phyloP scores from a whole-genome alignment of 1,140 invertebrate species.

The Gerris buenoi region DNA sequence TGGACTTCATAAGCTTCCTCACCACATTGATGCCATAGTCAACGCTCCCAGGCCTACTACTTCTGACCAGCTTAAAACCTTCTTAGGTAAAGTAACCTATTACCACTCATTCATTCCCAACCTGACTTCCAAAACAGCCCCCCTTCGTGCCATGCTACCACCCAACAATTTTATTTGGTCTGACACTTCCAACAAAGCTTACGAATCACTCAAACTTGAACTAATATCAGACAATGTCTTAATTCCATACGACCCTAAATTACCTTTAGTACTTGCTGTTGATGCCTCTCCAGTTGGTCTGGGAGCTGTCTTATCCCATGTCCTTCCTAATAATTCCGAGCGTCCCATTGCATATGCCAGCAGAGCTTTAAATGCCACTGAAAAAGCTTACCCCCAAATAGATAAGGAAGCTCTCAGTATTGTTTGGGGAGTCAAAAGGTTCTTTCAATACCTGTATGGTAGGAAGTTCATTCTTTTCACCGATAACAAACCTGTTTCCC shows the following conservation, averaged over 20 bases:
- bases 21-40: not conserved
- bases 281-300: not conserved
- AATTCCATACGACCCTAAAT: not conserved
- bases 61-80: not conserved
- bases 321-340: not conserved
- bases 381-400: constrained; percentile 34
- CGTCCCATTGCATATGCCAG: not conserved
- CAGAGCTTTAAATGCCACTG: constrained; percentile 6
- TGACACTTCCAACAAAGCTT: not conserved
- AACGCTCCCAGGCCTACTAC: not conserved
- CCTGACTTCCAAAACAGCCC: not conserved
- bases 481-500: constrained; percentile 32
- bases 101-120: not conserved
- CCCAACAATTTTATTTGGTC: not conserved
- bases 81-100: not conserved
- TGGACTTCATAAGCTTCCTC: not conserved
- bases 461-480: constrained; percentile 12
- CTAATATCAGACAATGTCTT: not conserved
- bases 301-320: not conserved
- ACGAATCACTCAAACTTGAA: not conserved
- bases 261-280: not conserved
- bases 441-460: constrained; percentile 37
- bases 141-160: not conserved
- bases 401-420: constrained; percentile 38
- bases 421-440: constrained; percentile 35